Percentiles rank a stretch among this genome's conserved stretches.
phyloP scores from a whole-genome alignment of 2,888 invertebrate species.

The Amitus sp. region DNA sequence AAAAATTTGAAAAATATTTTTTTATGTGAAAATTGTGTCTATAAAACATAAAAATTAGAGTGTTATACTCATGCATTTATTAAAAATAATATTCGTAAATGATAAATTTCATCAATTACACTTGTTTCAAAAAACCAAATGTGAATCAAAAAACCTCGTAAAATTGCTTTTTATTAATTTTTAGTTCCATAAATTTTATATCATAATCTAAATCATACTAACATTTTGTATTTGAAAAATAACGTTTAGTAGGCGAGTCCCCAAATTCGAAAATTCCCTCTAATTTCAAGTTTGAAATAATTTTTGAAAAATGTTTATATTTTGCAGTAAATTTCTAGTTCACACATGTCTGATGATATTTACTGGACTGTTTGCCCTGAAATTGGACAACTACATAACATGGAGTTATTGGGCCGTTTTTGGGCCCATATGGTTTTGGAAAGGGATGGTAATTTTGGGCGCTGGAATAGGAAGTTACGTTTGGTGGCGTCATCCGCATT shows the following conservation, averaged over 20 bases:
- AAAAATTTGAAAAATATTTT: too few species aligned
- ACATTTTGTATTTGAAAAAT: too few species aligned
- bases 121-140: too few species aligned
- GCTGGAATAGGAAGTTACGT: constrained; percentile 92
- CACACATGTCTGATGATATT: constrained; percentile 93
- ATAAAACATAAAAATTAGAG: too few species aligned
- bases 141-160: too few species aligned
- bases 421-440: constrained; percentile 98
- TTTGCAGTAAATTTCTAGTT: constrained; percentile 94
- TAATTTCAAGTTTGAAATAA: constrained; percentile 2
- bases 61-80: too few species aligned
- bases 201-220: too few species aligned
- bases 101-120: too few species aligned
- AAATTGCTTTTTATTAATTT: too few species aligned
- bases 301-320: constrained; percentile 45
- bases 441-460: constrained; percentile 88
- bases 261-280: background rate
- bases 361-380: constrained; percentile 88
- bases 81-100: too few species aligned
- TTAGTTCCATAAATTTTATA: too few species aligned
- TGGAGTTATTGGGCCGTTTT: constrained; percentile 98
- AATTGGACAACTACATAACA: constrained; percentile 86
- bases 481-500: constrained; percentile 97
- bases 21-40: background rate
- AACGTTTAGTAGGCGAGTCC: background rate